Conservation (phyloP, 2,888 invertebrate species). For the Matsumyia berberina region DNA sequence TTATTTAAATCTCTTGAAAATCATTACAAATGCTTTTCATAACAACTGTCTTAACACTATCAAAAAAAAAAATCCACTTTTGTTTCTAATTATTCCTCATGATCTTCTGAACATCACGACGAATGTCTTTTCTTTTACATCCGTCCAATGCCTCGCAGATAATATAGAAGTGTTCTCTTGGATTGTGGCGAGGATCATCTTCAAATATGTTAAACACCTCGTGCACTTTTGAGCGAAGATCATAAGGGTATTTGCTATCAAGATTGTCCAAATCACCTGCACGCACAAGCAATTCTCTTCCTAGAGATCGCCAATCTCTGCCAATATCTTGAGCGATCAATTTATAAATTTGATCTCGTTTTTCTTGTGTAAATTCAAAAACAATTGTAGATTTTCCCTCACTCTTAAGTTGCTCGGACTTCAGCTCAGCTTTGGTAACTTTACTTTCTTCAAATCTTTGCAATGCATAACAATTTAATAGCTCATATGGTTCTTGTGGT, state of each 20-base stretch:
- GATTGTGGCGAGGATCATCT: constrained; percentile 80
- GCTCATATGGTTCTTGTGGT: constrained; percentile 25
- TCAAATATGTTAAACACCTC: constrained; percentile 81
- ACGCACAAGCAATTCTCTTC: constrained; percentile 80
- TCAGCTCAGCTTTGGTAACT: not conserved
- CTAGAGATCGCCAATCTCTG: constrained; percentile 81
- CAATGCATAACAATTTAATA: constrained; percentile 36
- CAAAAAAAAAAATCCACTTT: not conserved
- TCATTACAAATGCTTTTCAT: too few relatives aligned
- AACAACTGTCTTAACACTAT: too few relatives aligned
- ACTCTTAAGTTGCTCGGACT: not conserved
- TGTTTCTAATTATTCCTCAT: constrained; percentile 77
- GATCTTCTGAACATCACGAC: constrained; percentile 78
- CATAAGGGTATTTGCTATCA: constrained; percentile 79
- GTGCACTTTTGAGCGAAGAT: constrained; percentile 80
- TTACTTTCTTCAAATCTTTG: constrained; percentile 32
- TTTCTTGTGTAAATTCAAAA: constrained; percentile 77
- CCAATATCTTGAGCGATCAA: constrained; percentile 81
- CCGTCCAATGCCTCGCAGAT: constrained; percentile 79
- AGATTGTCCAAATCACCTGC: constrained; percentile 82
- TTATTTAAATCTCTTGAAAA: too few relatives aligned
- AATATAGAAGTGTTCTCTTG: constrained; percentile 73
- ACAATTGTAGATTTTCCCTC: constrained; percentile 10
- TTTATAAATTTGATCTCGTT: constrained; percentile 80
- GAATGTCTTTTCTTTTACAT: constrained; percentile 80